Evolutionary conservation across 2,888 invertebrate species (phyloP), one percentile per base, ranked within the genome.

Genomic region (Oxystoma pomonae): DNA sequence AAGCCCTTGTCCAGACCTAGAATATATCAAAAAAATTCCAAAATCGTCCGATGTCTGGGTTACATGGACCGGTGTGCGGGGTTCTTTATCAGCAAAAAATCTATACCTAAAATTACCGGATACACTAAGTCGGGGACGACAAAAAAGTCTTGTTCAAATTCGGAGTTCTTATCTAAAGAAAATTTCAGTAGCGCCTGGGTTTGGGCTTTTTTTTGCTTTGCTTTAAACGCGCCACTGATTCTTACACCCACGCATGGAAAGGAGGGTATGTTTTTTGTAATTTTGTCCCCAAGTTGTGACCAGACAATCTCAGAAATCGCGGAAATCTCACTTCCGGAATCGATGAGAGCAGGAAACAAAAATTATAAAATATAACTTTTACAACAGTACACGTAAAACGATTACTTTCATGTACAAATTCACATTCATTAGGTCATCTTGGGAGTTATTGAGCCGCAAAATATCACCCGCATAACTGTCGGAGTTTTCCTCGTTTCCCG

Each of bases 161-260:
- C 35, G 12, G 12, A 7, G 35, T 35, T 35, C 3, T 35, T 35
- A 12, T 35, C 12, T 7, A 35, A 3, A 35, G 12, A 35, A 35
- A 35, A 35, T 35, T 55, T 16, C 7, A 62, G 35, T 20, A 7
- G 3, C 12, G 52, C 16, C 51, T 55, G 21, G 55, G 51, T 35
- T 35, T 55, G 21, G 12, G 12, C 12, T 35, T 35, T 35, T 35
- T 35, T 35, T 12, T 7, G 12, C 12, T 35, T 35, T 35, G 50
- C n/a, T 62, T 59, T 59, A n/a, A 55, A 59, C 55, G 59, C 62
- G 12, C 59, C 59, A 20, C 19, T 17, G 0, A 62, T 59, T 2
- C 35, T 12, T 18, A 62, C 51, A 20, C 58, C 58, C 1, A 17
- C 50, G 21, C 62, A 62, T 22, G 18, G 16, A 58, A 62, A 62